A percentile compares a stretch with the other conserved stretches of the same genome.
phyloP scores from a whole-genome alignment of 1,140 invertebrate genomes.

The Mylabris phalerata region DNA sequence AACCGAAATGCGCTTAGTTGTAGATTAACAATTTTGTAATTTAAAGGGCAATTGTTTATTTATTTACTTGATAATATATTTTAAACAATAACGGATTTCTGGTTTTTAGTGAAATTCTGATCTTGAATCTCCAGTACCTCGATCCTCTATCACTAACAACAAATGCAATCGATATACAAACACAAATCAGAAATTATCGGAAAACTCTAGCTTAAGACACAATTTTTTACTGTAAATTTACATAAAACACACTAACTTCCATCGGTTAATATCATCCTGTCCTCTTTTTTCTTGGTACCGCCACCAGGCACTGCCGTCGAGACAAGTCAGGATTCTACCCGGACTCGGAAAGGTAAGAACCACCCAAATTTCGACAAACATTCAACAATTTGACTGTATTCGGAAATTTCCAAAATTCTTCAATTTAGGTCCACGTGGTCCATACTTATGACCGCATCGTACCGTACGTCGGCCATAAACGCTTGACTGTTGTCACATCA shows the following conservation, averaged over 20 bases:
- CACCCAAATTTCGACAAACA: too few relatives aligned
- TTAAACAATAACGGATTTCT: too few relatives aligned
- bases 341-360: constrained; percentile 41
- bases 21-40: constrained; percentile 1
- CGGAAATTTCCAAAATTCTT: background rate
- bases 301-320: constrained; percentile 36
- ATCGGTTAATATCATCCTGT: background rate
- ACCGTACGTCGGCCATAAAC: constrained; percentile 58
- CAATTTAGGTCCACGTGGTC: constrained; percentile 38
- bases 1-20: background rate
- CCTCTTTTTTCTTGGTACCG: constrained; percentile 16
- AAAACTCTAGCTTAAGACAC: too few relatives aligned
- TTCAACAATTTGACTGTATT: too few relatives aligned
- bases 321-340: constrained; percentile 40
- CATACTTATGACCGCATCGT: constrained; percentile 43
- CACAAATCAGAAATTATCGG: background rate
- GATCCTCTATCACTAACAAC: too few relatives aligned
- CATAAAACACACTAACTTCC: background rate
- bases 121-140: too few relatives aligned
- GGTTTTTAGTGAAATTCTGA: too few relatives aligned
- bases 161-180: constrained; percentile 1
- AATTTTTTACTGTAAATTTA: too few relatives aligned
- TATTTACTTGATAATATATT: background rate
- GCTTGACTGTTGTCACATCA: constrained; percentile 53
- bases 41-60: background rate